These are phyloP conservation scores for Lasiurus borealis DNA, from an alignment of 2,113 vertebrate species.

Conservation along the genomic window DNA sequence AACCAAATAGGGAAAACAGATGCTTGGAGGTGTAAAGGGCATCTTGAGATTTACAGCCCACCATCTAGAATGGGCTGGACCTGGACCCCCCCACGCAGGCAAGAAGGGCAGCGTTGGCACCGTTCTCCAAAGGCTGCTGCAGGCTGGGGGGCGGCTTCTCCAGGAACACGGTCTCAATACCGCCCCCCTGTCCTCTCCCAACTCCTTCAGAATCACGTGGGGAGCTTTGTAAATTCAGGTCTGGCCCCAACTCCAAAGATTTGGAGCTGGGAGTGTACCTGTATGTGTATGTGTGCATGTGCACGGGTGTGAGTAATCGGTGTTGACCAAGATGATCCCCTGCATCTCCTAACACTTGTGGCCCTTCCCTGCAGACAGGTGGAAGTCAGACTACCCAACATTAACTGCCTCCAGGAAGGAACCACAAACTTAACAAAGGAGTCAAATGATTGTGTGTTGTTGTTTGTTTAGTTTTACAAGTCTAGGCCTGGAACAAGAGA, in stretches of 20 bases:
- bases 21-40: neutral
- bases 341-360: neutral
- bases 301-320: neutral
- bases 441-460: neutral
- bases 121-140: rapidly evolving
- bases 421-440: neutral
- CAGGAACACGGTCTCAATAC: neutral
- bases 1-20: neutral
- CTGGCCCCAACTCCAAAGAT: neutral
- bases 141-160: too few relatives aligned
- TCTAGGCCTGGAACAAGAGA: neutral
- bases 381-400: neutral
- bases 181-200: neutral
- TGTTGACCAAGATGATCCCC: rapidly evolving
- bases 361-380: neutral
- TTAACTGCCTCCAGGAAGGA: neutral
- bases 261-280: neutral
- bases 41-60: neutral
- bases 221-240: neutral
- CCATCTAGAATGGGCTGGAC: neutral
- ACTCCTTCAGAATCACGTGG: neutral
- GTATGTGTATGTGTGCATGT: neutral
- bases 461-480: neutral
- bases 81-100: neutral
- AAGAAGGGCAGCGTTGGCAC: neutral